A percentile compares a stretch with the other conserved stretches of the same genome.
phyloP scores from a whole-genome alignment of 1,140 invertebrate species.

The Eriocheir sinensis region DNA sequence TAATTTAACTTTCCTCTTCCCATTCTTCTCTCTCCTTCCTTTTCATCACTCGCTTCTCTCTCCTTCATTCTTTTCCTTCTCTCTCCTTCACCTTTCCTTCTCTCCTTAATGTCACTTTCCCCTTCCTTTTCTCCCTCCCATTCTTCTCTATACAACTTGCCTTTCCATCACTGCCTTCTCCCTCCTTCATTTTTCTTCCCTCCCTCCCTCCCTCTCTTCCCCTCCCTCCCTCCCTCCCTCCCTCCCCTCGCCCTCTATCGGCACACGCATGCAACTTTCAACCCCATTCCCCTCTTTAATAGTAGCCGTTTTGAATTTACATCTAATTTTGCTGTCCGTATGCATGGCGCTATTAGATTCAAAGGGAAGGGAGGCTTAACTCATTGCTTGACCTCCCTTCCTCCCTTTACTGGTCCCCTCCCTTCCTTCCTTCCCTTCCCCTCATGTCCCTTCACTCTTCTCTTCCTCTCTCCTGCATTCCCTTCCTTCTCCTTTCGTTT shows the following conservation, averaged over 20 bases:
- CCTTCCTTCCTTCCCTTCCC: background rate
- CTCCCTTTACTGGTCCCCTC: background rate
- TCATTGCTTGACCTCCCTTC: background rate
- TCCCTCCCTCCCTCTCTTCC: background rate
- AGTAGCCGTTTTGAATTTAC: constrained; percentile 64
- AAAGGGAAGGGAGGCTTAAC: background rate
- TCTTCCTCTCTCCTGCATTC: too few species aligned
- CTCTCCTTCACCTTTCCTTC: constrained; percentile 42
- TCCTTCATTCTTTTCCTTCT: background rate
- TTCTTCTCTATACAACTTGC: background rate
- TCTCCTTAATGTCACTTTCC: background rate
- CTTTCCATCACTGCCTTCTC: background rate
- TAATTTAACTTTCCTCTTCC: background rate
- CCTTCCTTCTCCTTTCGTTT: too few species aligned
- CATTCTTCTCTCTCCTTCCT: background rate
- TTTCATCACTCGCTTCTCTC: background rate
- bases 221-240: background rate
- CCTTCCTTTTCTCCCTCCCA: background rate
- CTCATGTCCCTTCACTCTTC: too few species aligned
- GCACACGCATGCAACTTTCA: constrained; percentile 53
- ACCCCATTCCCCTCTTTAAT: constrained; percentile 68
- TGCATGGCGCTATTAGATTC: background rate
- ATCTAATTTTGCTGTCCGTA: constrained; percentile 73
- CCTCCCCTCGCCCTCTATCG: background rate
- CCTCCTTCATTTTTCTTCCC: background rate